Percentiles rank a stretch among this genome's conserved stretches.
phyloP scores from a whole-genome alignment of 2,113 vertebrate species.

The Dipodomys stephensi region DNA sequence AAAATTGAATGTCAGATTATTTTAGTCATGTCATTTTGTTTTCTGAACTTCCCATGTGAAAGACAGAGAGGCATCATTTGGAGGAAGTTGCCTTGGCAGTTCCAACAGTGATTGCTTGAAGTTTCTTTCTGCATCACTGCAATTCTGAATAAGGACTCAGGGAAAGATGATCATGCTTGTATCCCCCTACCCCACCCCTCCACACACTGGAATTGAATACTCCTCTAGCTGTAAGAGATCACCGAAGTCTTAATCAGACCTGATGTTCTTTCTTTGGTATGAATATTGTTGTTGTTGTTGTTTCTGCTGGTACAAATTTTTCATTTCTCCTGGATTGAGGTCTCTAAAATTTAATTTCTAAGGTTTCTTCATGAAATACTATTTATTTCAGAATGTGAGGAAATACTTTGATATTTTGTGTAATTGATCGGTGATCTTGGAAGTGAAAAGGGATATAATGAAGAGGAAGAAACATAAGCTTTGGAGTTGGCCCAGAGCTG shows the following conservation, averaged over 20 bases:
- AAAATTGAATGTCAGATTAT: not conserved
- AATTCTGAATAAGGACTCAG: not conserved
- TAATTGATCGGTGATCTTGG: not conserved
- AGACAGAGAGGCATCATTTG: not conserved
- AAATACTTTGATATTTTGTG: not conserved
- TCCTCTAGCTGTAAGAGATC: not conserved
- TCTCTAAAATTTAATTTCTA: not conserved
- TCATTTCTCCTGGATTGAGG: not conserved
- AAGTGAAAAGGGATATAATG: not conserved
- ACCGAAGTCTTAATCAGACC: not conserved
- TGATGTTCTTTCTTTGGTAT: not conserved
- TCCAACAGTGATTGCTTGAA: not conserved
- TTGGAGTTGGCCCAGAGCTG: not conserved
- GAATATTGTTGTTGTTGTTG: not conserved
- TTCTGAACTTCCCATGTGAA: not conserved
- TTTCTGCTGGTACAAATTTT: not conserved
- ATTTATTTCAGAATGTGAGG: constrained; percentile 28
- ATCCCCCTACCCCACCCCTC: not conserved
- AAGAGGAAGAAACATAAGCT: not conserved
- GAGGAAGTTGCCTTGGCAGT: not conserved
- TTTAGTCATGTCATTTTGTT: not conserved
- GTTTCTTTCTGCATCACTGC: not conserved
- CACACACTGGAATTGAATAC: too few relatives aligned
- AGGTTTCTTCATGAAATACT: constrained; percentile 6
- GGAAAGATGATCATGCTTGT: not conserved